Base-by-base conservation (phyloP, 64 coral and sea anemone species). In the Orbicella faveolata region DNA sequence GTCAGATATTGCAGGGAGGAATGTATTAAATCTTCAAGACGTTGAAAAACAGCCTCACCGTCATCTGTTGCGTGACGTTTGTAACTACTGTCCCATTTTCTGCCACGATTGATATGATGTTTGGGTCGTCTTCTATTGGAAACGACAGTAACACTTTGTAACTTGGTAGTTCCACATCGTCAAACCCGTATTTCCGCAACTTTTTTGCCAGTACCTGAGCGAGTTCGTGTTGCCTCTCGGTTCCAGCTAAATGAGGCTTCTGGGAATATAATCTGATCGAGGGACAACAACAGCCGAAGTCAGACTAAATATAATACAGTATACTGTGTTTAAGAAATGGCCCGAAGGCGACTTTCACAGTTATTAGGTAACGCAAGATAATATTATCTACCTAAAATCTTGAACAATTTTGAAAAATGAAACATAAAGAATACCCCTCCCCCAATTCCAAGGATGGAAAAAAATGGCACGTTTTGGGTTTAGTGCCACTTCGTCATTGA, bases 51-150 rank as follows among this genome's bases (percentile, higher is more conserved):
- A 48, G 44, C 59, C 64, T 76, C n/a, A 92, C 90, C 76, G 86
- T 79, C 36, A 92, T 48, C 73, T 92, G 81, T 25, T 53, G 37
- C 5, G 62, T 92, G 19, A 92, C 34, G 39, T 78, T 68, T 66
- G 87, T 84, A 16, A 87, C 39, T 53, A 65, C 34, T 72, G 76
- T 87, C 23, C 81, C 84, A 73, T 86, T 76, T 19, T 66, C 61
- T 39, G 86, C 61, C 73, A 92, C 63, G 2, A 92, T 33, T 61
- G 83, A 78, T 34, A 92, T 84, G 65, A 68, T 79, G 41, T 92
- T 92, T 52, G 90, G 90, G 9, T 92, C 87, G 35, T 92, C 75
- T 36, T 92, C 83, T 73, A 68, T 19, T 13, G 90, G 90, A 79
- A 75, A 92, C 0, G 90, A 92, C 21, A 92, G 23, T 6, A 87